Base-by-base conservation (phyloP, 2,797 vertebrate species). In the Parauchenoglanis punctatus region DNA sequence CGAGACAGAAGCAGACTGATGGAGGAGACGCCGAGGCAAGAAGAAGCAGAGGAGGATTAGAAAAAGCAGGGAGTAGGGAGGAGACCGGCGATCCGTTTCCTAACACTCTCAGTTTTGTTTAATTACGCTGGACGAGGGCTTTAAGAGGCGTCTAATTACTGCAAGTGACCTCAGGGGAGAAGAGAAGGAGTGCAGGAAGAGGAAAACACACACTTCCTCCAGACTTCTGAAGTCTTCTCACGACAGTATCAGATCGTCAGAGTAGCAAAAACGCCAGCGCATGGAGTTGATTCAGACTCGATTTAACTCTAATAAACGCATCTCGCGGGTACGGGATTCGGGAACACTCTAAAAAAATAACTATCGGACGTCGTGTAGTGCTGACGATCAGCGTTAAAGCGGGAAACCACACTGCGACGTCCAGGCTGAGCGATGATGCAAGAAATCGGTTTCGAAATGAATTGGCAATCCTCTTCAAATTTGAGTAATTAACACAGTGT, bases 131-230 rank as follows among this genome's bases (percentile, higher is more conserved):
- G 59, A 65, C 40, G 84, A 86, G 70, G 73, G 61, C 54, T 59
- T 65, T 68, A 28, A 20, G n/a, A 61, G 70, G 59, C 72, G 20
- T 25, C 85, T 90, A 87, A 89, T 90, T 90, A 89, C 86, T 23
- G 31, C 58, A 75, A 65, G n/a, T 15, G 68, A 8, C 15, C 72
- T 78, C 44, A 11, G 80, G 17, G 56, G 72, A 83, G 85, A 83
- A 15, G 81, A 88, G 82, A 76, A 85, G 86, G 49, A 46, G 15
- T 7, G 3, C 44, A 44, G 40, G 49, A 76, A 76, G 13, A 52
- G 6, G 49, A 78, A 70, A 75, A 58, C 68, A 59, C 65, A 70
- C 67, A 46, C 17, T 75, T 68, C 68, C 80, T 72, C 25, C 23
- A 8, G 63, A 17, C 31, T 13, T 44, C 70, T 73, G 70, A 73